Evolutionary conservation across 1,140 invertebrate species (phyloP).

Genomic region (Panagrolaimus sp.): DNA sequence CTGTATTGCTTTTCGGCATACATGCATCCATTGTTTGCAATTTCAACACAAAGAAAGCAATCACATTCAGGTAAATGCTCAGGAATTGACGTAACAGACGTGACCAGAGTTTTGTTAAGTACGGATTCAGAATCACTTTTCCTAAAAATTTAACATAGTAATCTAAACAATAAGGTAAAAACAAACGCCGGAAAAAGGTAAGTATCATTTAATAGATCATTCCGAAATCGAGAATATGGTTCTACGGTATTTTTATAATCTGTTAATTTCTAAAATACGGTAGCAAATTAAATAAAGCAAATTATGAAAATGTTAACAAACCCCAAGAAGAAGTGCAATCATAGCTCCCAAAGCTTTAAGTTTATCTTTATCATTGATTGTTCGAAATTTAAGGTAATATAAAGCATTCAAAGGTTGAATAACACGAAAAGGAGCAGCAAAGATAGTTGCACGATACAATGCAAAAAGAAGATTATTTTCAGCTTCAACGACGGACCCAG

Average conservation of each 20-base stretch:
- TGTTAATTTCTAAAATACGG: not conserved
- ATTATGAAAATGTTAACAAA: no score
- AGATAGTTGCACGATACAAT: not conserved
- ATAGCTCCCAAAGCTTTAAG: not conserved
- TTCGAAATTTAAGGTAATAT: conserved; percentile 5
- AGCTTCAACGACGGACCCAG: not conserved
- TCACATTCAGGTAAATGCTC: no score
- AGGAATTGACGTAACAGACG: no score
- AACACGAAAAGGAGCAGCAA: not conserved
- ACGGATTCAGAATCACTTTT: no score
- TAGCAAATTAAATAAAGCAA: no score
- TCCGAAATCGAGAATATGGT: not conserved
- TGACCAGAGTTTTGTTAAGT: no score
- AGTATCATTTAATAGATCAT: not conserved
- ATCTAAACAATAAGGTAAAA: no score
- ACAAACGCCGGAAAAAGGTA: not conserved
- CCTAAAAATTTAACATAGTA: no score
- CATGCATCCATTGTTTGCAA: no score
- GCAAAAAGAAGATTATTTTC: not conserved
- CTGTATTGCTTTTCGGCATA: no score
- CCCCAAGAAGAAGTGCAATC: not conserved
- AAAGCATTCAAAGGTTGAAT: not conserved
- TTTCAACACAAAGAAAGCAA: no score
- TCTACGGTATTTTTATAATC: not conserved
- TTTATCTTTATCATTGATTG: not conserved